A percentile compares a stretch with the other conserved stretches of the same genome.
Conservation (phyloP, 1,140 invertebrate genomes). For the Gonioctena quinquepunctata region DNA sequence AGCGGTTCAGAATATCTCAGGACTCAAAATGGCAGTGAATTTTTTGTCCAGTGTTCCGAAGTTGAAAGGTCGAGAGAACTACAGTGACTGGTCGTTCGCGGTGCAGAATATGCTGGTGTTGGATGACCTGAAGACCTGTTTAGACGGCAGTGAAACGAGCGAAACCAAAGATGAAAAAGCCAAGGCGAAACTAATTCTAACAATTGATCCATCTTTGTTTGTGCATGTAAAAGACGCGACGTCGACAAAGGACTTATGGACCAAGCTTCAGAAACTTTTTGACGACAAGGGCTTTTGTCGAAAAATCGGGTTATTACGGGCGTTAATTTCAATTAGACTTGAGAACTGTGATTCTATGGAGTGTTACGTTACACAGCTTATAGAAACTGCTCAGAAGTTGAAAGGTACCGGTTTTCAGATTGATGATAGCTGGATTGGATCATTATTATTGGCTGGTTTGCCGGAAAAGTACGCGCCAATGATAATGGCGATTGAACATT, state of each 20-base stretch:
- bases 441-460: constrained; percentile 41
- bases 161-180: constrained; percentile 18
- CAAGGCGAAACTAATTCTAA: constrained; percentile 31
- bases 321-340: constrained; percentile 31
- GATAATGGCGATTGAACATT: constrained; percentile 29
- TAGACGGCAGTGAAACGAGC: constrained; percentile 28
- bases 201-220: constrained; percentile 29
- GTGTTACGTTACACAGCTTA: constrained; percentile 31
- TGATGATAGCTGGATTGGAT: constrained; percentile 22
- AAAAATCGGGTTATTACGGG: constrained; percentile 22
- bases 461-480: constrained; percentile 33
- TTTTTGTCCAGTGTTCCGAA: constrained; percentile 38
- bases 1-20: too few relatives aligned
- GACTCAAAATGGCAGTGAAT: too few relatives aligned
- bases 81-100: constrained; percentile 36
- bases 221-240: constrained; percentile 23
- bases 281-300: constrained; percentile 18
- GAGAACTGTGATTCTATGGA: constrained; percentile 36
- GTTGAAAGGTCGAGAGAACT: constrained; percentile 35
- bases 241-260: constrained; percentile 20
- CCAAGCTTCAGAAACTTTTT: constrained; percentile 20
- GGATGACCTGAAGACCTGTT: constrained; percentile 33
- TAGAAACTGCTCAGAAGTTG: constrained; percentile 33
- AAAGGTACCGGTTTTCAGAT: constrained; percentile 31
- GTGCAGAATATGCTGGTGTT: constrained; percentile 37